A percentile compares a stretch with the other conserved stretches of the same genome.
Conservation (phyloP, 2,888 invertebrate species). For the Belgica antarctica region DNA sequence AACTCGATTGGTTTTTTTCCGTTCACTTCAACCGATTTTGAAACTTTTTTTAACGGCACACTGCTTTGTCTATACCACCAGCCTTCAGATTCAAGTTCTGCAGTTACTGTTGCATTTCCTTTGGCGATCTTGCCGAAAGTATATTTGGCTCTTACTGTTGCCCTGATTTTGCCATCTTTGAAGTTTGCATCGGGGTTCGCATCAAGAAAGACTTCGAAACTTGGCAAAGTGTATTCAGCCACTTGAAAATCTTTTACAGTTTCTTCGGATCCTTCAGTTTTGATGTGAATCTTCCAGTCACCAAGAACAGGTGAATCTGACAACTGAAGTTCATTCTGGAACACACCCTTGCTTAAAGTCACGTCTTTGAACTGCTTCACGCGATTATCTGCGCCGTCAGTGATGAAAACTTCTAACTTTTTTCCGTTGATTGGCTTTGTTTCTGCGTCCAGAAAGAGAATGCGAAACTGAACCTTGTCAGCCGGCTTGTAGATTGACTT, state of each 20-base stretch:
- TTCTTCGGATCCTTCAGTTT: slow-evolving; percentile 56
- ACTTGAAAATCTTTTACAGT: slow-evolving; percentile 60
- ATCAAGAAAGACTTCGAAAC: slow-evolving; percentile 84
- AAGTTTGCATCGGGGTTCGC: slow-evolving; percentile 79
- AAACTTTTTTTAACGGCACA: slow-evolving; percentile 70
- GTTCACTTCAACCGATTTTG: slow-evolving; percentile 68
- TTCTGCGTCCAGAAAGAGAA: slow-evolving; percentile 71
- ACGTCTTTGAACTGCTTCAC: slow-evolving; percentile 77
- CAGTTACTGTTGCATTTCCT: slow-evolving; percentile 80
- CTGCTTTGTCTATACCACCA: slow-evolving; percentile 72
- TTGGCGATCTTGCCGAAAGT: slow-evolving; percentile 82
- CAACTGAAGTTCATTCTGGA: slow-evolving; percentile 70
- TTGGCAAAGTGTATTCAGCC: slow-evolving; percentile 89
- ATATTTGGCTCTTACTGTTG: slow-evolving; percentile 79
- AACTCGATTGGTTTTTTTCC: slow-evolving; percentile 70
- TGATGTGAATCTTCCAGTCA: slow-evolving; percentile 78
- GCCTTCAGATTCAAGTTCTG: slow-evolving; percentile 72
- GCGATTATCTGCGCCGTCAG: slow-evolving; percentile 75
- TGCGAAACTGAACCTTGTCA: slow-evolving; percentile 77
- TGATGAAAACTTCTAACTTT: slow-evolving; percentile 44
- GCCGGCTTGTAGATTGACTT: slow-evolving; percentile 88
- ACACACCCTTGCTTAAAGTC: slow-evolving; percentile 69
- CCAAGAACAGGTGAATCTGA: slow-evolving; percentile 83
- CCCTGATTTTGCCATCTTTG: slow-evolving; percentile 72
- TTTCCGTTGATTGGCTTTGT: slow-evolving; percentile 60